A percentile compares a stretch with the other conserved stretches of the same genome.
These are phyloP conservation scores for Alethe diademata DNA, from an alignment of 2,113 vertebrate genomes.

Conservation along the genomic window DNA sequence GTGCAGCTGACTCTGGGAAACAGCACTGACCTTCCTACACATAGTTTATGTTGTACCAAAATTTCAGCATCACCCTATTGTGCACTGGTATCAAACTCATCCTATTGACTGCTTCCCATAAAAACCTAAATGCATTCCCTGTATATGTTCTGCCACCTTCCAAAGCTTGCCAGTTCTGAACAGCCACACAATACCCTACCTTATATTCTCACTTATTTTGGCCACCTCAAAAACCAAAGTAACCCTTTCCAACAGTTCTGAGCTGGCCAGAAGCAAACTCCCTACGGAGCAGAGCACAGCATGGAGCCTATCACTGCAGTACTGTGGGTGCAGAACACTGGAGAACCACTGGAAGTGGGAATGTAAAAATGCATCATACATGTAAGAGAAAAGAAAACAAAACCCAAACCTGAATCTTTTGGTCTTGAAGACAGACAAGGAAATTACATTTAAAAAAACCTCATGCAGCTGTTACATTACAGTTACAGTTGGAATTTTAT, in stretches of 20 bases:
- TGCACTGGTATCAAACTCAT: not conserved
- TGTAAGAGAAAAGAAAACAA: not conserved
- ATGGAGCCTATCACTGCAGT: accelerated
- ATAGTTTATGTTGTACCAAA: not conserved
- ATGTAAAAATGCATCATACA: not conserved
- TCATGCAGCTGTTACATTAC: accelerated
- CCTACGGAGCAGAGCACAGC: accelerated
- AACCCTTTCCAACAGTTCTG: not conserved
- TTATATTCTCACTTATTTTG: not conserved
- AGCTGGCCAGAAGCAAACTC: not conserved
- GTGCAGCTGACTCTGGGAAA: not conserved
- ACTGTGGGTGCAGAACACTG: accelerated
- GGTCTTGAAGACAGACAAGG: not conserved
- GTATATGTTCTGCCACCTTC: not conserved
- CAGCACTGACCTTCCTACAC: not conserved
- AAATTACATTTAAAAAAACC: not conserved
- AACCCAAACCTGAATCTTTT: not conserved
- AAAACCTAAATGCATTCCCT: not conserved
- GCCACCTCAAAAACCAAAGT: not conserved
- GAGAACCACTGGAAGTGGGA: not conserved
- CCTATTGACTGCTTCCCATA: not conserved
- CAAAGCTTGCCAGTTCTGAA: not conserved
- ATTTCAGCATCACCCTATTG: not conserved
- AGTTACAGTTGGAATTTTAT: not conserved
- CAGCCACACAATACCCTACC: not conserved